Conservation (phyloP, 1,140 invertebrate genomes). For the Cyphomyrmex costatus region DNA sequence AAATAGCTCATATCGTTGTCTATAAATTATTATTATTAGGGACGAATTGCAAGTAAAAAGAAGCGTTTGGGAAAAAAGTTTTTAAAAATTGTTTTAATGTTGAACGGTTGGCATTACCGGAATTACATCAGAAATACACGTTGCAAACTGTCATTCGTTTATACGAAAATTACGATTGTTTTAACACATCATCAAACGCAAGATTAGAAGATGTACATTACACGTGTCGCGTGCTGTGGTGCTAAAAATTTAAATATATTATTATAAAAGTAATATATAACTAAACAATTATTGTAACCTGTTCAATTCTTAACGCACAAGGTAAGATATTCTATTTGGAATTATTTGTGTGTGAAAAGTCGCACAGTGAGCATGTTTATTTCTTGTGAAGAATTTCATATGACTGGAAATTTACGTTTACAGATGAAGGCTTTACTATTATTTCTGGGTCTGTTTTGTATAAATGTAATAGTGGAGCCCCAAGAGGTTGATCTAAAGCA, state of each 20-base stretch:
- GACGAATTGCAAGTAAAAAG: too few species aligned
- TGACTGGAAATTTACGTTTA: background rate
- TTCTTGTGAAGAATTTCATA: background rate
- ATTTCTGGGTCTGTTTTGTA: conserved; percentile 20
- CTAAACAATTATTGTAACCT: conserved; percentile 9
- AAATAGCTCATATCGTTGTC: too few species aligned
- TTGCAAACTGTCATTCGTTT: conserved; percentile 47
- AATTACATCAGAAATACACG: conserved; percentile 52
- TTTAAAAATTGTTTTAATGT: background rate
- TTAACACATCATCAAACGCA: background rate
- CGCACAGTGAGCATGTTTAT: background rate
- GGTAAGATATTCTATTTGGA: background rate
- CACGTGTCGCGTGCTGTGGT: background rate
- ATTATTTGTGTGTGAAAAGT: background rate
- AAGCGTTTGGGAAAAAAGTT: too few species aligned
- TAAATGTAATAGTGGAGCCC: background rate
- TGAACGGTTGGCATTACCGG: conserved; percentile 26
- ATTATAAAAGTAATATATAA: conserved; percentile 1
- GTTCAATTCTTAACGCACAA: background rate
- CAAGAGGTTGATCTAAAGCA: conserved; percentile 75
- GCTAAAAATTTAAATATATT: background rate
- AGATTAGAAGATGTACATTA: background rate
- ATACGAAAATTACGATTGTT: background rate
- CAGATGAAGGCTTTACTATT: conserved; percentile 62
- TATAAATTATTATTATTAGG: too few species aligned